phyloP scores from a whole-genome alignment of 1,140 invertebrate species.

The Panagrolaimus sp. region DNA sequence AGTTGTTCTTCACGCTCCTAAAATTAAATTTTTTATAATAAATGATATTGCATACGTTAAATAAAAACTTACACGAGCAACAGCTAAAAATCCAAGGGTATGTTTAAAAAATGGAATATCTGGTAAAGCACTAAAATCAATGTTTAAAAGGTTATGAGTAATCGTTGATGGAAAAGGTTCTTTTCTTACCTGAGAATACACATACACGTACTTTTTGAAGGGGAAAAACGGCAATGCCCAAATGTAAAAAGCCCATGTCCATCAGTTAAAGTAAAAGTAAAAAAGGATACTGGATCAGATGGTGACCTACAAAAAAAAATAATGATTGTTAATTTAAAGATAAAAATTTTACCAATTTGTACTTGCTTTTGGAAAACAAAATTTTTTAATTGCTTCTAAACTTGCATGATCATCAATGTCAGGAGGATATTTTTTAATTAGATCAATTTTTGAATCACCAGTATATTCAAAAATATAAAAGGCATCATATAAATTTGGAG shows the following conservation, averaged over 20 bases:
- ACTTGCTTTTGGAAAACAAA: conserved; percentile 1
- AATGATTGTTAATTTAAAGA: neutral
- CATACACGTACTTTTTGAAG: neutral
- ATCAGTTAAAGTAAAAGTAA: conserved; percentile 5
- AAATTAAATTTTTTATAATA: neutral
- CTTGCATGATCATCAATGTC: neutral
- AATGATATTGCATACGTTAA: too few relatives aligned
- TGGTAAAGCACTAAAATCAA: conserved; percentile 1
- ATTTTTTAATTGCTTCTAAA: conserved; percentile 2
- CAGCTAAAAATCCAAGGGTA: neutral
- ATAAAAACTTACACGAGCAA: neutral
- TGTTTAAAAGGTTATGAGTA: neutral
- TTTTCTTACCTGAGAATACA: neutral
- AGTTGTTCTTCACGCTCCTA: neutral
- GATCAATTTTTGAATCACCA: neutral
- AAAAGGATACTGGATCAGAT: conserved; percentile 4
- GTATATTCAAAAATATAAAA: neutral
- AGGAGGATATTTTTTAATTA: neutral
- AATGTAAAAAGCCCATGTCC: neutral
- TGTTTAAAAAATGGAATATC: conserved; percentile 7
- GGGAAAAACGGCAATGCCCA: conserved; percentile 8
- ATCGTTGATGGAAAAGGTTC: neutral
- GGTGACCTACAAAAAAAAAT: neutral
- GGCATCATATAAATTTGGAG: conserved; percentile 8
- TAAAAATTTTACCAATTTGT: neutral